Percentiles rank a stretch among this genome's conserved stretches.
Evolutionary conservation across 1,140 invertebrate genomes (phyloP).

Genomic region (Polyergus mexicanus): DNA sequence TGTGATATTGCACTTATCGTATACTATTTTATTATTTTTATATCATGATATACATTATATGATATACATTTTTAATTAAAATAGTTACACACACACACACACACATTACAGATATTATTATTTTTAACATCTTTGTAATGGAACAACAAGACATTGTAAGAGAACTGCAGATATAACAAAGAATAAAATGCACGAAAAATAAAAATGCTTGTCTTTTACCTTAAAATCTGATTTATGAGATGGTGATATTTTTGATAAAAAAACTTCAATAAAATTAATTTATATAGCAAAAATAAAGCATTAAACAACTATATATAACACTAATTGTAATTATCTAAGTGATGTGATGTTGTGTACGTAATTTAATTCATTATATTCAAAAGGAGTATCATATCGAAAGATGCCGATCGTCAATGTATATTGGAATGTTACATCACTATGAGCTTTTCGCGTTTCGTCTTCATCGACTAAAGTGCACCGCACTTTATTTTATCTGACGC

Average conservation of each 20-base stretch:
- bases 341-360: neutral
- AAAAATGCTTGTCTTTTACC: constrained; percentile 22
- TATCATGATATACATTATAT: too few relatives aligned
- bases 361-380: constrained; percentile 12
- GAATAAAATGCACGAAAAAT: constrained; percentile 21
- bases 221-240: constrained; percentile 30
- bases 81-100: neutral
- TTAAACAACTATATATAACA: neutral
- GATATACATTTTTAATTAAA: constrained; percentile 14
- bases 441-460: constrained; percentile 48
- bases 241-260: neutral
- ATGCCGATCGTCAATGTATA: constrained; percentile 19
- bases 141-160: neutral
- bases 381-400: constrained; percentile 17
- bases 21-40: constrained; percentile 18
- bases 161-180: constrained; percentile 2
- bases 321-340: neutral
- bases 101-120: neutral
- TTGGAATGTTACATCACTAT: constrained; percentile 21
- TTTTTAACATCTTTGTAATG: constrained; percentile 7
- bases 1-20: neutral
- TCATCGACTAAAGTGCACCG: constrained; percentile 62
- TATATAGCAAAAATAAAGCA: neutral
- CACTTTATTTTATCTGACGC: constrained; percentile 55
- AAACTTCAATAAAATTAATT: constrained; percentile 12